Percentiles rank a stretch among this genome's conserved stretches.
These are phyloP conservation scores for Galbula dea DNA, from an alignment of 2,113 vertebrate genomes.

Conservation along the genomic window DNA sequence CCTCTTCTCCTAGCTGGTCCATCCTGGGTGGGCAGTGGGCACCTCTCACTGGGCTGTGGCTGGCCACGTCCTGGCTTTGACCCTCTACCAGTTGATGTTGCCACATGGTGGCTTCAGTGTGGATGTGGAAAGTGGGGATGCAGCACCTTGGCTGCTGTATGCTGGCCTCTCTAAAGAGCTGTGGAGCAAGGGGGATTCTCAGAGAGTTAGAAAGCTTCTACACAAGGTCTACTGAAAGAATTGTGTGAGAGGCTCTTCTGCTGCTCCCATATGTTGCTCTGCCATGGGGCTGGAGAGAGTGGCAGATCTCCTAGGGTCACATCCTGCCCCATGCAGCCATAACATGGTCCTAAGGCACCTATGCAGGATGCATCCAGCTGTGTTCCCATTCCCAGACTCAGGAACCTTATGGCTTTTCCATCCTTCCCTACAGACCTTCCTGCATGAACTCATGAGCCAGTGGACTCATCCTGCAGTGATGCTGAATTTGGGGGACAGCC, in stretches of 20 bases:
- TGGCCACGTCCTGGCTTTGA: background rate
- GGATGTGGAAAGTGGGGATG: background rate
- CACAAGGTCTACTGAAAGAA: background rate
- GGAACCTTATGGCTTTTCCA: background rate
- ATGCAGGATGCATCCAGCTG: too few relatives aligned
- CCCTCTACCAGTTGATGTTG: fast-evolving
- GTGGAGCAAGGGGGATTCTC: background rate
- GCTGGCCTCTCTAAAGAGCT: background rate
- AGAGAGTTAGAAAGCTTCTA: background rate
- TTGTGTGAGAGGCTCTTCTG: background rate
- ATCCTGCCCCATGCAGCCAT: background rate
- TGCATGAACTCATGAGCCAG: background rate
- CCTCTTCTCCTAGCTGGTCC: too few relatives aligned
- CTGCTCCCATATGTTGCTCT: background rate
- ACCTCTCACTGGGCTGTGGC: fast-evolving
- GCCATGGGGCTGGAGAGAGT: fast-evolving
- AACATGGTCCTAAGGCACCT: background rate
- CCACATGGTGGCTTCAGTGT: background rate
- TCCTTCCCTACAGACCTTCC: background rate
- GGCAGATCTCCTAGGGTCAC: background rate
- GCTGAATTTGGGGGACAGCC: background rate
- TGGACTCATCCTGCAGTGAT: background rate
- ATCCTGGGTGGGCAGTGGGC: fast-evolving
- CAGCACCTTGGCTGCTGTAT: background rate
- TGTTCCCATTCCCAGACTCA: too few relatives aligned